These are phyloP conservation scores for Neoitamus cyanurus DNA, from an alignment of 2,888 invertebrate species.

Conservation along the genomic window DNA sequence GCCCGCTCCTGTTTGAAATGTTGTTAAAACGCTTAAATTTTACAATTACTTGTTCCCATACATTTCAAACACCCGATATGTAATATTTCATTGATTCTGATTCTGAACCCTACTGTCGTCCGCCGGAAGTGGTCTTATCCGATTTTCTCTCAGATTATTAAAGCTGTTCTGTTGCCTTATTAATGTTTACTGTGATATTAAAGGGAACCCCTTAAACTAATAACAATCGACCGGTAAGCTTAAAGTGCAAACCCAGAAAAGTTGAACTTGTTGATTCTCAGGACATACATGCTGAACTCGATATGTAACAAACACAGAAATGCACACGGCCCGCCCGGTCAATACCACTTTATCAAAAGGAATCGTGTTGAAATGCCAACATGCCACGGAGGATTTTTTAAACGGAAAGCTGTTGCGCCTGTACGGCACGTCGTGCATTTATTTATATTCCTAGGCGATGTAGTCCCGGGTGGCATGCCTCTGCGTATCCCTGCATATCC, in stretches of 20 bases:
- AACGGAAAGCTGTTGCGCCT: slow-evolving; percentile 35
- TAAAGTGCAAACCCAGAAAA: neutral
- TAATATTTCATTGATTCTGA: no score
- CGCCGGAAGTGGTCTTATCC: no score
- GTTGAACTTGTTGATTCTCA: neutral
- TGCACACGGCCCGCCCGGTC: neutral
- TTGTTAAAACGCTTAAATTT: no score
- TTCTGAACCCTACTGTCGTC: no score
- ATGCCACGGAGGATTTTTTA: slow-evolving; percentile 18
- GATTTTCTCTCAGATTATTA: no score
- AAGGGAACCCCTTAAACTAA: neutral
- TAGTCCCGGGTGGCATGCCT: slow-evolving; percentile 18
- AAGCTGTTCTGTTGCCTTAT: neutral
- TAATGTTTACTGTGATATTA: neutral
- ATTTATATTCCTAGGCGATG: slow-evolving; percentile 19
- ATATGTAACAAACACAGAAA: neutral
- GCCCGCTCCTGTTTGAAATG: no score
- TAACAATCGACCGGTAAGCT: neutral
- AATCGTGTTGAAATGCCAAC: slow-evolving; percentile 39
- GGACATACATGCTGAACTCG: neutral
- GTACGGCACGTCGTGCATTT: neutral
- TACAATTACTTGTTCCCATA: no score
- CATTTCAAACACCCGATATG: no score
- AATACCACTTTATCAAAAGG: slow-evolving; percentile 25
- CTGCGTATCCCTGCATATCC: neutral